Base-by-base conservation (phyloP, 2,797 vertebrate genomes). In the Leucoraja ocellata region DNA sequence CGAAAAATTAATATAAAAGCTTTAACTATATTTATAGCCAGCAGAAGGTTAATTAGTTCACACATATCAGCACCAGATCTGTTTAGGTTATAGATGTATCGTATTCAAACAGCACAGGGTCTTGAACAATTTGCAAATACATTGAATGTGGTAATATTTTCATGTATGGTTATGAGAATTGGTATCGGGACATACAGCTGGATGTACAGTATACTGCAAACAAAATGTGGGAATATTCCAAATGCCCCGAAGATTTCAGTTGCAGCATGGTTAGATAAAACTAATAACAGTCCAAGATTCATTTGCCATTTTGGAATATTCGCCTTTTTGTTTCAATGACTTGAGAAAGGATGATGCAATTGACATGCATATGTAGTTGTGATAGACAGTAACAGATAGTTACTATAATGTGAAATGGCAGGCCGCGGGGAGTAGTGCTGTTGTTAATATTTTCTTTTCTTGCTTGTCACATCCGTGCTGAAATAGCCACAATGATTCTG, bases 11-110 rank as follows among this genome's bases (percentile, higher is more conserved):
- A 74, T 46, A 8, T 73, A 39, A 39, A 92, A 76, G 23, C 39
- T 76, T 58, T 74, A 28, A 39, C 23, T 73, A 4, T 74, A 46
- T 58, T 92, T 46, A 92, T 74, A 76, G 90, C 90, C 25, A 74
- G 25, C 90, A 46, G 32, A 32, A 91, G 71, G 25, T 76, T 46
- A 92, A 92, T 92, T 92, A 46, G n/a, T 92, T 92, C 71, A 46
- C 25, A 92, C 25, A 92, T 54, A 92, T 76, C 28, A 92, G 46
- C 25, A 74, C 14, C 5, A 76, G 39, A 76, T 58, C 71, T 92
- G 46, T 54, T 76, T 74, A 76, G 63, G 46, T 32, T 91, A 14
- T 1, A 71, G 88, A 23, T 68, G 16, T 91, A 91, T 18, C 36
- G 23, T 13, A 16, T 76, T 88, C 65, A 32, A 65, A 8, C 71